A percentile compares a stretch with the other conserved stretches of the same genome.
These are phyloP conservation scores for Rhinolophus sinicus DNA, from an alignment of 2,113 vertebrate genomes.

Conservation along the genomic window DNA sequence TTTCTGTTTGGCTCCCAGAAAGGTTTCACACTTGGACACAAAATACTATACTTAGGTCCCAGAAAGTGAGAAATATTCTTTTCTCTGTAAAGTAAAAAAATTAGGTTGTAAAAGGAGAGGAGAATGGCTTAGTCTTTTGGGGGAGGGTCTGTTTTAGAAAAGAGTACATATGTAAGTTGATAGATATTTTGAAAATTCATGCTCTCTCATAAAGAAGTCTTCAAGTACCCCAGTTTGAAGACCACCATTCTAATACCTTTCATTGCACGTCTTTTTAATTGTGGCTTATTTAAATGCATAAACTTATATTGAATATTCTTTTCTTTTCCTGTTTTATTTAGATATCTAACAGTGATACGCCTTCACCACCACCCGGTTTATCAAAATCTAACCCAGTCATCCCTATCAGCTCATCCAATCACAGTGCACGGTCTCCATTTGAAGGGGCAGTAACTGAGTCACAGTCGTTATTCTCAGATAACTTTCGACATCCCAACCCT, in stretches of 20 bases:
- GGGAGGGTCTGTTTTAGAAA: slow-evolving; percentile 3
- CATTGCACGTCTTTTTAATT: slow-evolving; percentile 56
- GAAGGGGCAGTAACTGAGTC: slow-evolving; percentile 98
- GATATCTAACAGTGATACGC: slow-evolving; percentile 95
- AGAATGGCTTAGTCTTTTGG: slow-evolving; percentile 25
- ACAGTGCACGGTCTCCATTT: slow-evolving; percentile 96
- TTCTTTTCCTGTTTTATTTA: slow-evolving; percentile 79
- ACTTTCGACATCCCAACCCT: slow-evolving; percentile 99
- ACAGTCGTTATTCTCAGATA: slow-evolving; percentile 99
- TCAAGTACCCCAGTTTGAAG: neutral
- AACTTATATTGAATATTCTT: slow-evolving; percentile 44
- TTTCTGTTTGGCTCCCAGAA: neutral
- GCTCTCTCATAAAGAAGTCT: neutral
- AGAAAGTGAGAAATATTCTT: neutral
- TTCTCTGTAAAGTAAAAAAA: neutral
- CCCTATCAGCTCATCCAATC: slow-evolving; percentile 96
- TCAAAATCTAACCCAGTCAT: slow-evolving; percentile 95
- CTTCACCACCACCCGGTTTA: slow-evolving; percentile 97
- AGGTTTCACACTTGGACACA: neutral
- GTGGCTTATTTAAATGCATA: slow-evolving; percentile 43
- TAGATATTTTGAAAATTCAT: slow-evolving; percentile 14
- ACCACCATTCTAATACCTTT: neutral
- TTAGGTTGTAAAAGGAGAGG: neutral
- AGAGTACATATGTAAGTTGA: neutral
- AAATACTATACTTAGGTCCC: neutral